Conservation (phyloP, 2,113 vertebrate genomes). For the Raja brachyura region DNA sequence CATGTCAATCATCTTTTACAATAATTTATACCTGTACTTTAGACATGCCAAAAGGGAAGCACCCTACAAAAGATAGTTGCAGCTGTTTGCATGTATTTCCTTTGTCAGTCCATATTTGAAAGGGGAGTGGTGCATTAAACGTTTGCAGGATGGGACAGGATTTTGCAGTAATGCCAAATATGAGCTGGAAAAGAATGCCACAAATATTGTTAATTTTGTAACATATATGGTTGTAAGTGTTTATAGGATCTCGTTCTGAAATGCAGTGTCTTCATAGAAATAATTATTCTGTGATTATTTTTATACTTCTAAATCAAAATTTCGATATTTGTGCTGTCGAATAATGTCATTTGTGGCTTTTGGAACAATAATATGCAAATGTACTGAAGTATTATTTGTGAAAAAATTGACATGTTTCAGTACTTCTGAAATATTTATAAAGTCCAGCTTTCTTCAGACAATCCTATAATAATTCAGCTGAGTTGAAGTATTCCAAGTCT, state of each 20-base stretch:
- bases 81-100: background rate
- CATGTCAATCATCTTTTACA: background rate
- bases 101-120: background rate
- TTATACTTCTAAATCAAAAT: background rate
- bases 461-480: background rate
- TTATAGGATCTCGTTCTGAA: background rate
- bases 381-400: background rate
- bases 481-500: background rate
- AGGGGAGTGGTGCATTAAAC: background rate
- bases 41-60: background rate
- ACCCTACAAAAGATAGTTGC: background rate
- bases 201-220: background rate
- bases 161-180: background rate
- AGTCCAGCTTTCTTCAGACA: background rate
- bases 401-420: background rate
- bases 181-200: background rate
- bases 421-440: background rate
- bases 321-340: background rate
- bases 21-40: background rate
- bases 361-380: background rate
- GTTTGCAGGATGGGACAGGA: background rate
- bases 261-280: background rate
- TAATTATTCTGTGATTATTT: background rate
- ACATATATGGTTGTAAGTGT: background rate
- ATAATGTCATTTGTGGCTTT: background rate